Conservation (phyloP, 2,797 vertebrate genomes). For the Holocentrus rufus region DNA sequence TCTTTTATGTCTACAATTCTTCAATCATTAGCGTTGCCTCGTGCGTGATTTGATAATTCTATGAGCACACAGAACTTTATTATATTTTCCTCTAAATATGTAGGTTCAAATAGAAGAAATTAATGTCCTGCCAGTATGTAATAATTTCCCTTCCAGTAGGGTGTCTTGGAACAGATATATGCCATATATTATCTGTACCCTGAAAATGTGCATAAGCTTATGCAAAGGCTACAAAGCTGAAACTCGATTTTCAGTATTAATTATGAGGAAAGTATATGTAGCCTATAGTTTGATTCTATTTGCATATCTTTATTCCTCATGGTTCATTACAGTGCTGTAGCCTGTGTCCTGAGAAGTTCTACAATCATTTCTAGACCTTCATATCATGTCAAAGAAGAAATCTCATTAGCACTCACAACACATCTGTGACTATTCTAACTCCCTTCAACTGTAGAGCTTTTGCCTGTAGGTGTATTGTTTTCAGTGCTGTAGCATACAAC, state of each 20-base stretch:
- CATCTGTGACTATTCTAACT: constrained; percentile 24
- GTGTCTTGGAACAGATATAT: too few species aligned
- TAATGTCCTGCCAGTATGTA: background rate
- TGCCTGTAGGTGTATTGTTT: constrained; percentile 46
- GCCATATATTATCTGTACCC: too few species aligned
- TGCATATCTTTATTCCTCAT: background rate
- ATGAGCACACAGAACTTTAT: background rate
- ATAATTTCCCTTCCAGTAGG: background rate
- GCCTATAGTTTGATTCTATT: background rate
- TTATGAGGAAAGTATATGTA: background rate
- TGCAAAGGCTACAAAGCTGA: too few species aligned
- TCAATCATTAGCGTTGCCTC: constrained; percentile 19
- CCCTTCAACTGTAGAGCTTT: constrained; percentile 7
- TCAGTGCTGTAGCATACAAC: constrained; percentile 15
- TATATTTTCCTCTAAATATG: background rate
- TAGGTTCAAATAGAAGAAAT: background rate
- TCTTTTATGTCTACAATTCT: background rate
- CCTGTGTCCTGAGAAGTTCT: too few species aligned
- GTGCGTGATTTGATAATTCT: constrained; percentile 9
- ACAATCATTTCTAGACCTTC: too few species aligned
- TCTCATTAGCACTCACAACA: background rate
- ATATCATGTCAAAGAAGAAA: too few species aligned
- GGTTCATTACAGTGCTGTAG: background rate
- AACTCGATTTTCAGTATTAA: constrained; percentile 1
- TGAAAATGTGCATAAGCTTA: too few species aligned